Base-by-base conservation (phyloP, 2,888 invertebrate species). In the Lepetodrilus schrolli region DNA sequence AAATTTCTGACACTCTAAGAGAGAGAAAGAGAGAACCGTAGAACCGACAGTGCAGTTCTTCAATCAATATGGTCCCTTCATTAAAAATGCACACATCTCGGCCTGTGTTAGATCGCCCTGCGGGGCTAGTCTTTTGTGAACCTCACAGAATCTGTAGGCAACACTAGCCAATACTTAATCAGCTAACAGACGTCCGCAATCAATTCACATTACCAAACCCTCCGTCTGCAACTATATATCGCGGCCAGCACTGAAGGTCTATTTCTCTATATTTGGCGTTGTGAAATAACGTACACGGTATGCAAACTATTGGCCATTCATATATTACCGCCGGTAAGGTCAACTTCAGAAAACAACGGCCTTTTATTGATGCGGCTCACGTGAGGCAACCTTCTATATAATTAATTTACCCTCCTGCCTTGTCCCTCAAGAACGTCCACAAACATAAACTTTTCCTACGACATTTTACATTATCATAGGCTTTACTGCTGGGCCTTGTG, bases 61-160 rank as follows among this genome's bases (percentile, higher is more conserved):
- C 30, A 58, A 58, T 58, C 58, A 30, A 58, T 58, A 58, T 30
- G 30, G 30, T 30, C 30, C 30, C 26, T 58, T 58, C 58, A 58
- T 58, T 58, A 58, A 58, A 34, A 58, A 58, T 58, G 58, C 58
- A 58, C 58, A 58, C 34, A 58, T 58, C 58, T 58, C 34, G 58
- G 58, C 58, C 58, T 34, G 58, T 58, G 58, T 30, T 58, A 2
- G n/a, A 13, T n/a, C 17, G 30, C 58, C 48, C 58, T 13, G 34
- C 13, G 30, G 30, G 58, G 43, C 43, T 43, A 43, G 17, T 43
- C 43, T 43, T 17, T 34, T 34, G n/a, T 34, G 58, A 58, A 30
- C 58, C 58, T 21, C 26, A 17, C 34, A 10, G 58, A 51, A 51
- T 43, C 43, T n/a, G 43, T 43, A 43, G 43, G 43, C 13, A 17